Conservation (phyloP, 2,797 vertebrate genomes). For the Sorex maritimensis region DNA sequence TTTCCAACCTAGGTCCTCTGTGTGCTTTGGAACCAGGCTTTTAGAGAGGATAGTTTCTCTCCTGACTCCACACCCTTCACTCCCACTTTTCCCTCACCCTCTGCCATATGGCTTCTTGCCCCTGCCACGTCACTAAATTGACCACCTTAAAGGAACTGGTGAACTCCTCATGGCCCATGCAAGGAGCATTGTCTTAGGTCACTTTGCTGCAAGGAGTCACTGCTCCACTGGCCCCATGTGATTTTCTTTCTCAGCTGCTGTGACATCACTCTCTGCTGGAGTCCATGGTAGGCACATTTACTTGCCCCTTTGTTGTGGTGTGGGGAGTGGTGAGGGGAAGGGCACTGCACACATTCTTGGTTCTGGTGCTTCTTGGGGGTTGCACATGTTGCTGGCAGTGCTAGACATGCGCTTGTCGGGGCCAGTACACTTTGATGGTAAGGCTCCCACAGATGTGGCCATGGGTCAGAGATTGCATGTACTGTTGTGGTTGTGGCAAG, state of each 20-base stretch:
- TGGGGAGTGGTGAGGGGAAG: too few species aligned
- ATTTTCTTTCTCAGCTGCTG: not conserved
- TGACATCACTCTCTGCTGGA: not conserved
- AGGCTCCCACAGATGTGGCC: too few species aligned
- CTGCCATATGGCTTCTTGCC: constrained; percentile 26
- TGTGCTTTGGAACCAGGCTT: constrained; percentile 16
- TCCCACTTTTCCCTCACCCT: not conserved
- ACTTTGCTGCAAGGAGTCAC: not conserved
- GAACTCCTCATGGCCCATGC: not conserved
- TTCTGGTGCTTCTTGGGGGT: not conserved
- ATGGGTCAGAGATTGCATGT: too few species aligned
- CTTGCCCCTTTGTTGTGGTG: not conserved
- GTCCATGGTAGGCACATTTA: not conserved
- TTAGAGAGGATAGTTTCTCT: not conserved
- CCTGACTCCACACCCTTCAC: not conserved
- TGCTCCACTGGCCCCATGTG: too few species aligned
- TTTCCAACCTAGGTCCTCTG: not conserved
- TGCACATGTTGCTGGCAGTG: too few species aligned
- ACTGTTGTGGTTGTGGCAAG: too few species aligned
- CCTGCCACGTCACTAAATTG: not conserved
- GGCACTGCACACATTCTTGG: not conserved
- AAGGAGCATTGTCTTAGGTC: not conserved
- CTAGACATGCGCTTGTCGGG: too few species aligned
- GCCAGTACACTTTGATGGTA: too few species aligned
- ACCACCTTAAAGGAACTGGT: not conserved